Evolutionary conservation across 2,113 vertebrate species (phyloP).

Genomic region (Mobula birostris): DNA sequence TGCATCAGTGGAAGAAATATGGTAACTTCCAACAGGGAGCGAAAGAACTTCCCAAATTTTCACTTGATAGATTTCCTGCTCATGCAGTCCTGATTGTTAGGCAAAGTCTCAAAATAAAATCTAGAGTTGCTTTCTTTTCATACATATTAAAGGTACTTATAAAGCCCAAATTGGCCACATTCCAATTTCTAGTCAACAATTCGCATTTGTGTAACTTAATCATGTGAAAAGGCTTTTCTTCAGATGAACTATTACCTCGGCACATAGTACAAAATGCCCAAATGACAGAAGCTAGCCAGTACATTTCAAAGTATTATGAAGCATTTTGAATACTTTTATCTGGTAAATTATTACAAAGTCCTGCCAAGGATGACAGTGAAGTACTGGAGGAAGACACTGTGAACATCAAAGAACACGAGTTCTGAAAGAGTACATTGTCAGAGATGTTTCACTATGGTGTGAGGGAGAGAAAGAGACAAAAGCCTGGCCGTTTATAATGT

Average conservation of each 20-base stretch:
- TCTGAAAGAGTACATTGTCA: too few relatives aligned
- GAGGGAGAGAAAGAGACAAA: too few relatives aligned
- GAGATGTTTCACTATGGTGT: too few relatives aligned
- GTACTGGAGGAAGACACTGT: too few relatives aligned
- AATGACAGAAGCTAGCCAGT: background rate
- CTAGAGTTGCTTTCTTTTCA: background rate
- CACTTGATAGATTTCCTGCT: background rate
- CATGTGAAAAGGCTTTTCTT: background rate
- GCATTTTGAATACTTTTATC: background rate
- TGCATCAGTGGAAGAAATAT: background rate
- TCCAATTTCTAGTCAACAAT: background rate
- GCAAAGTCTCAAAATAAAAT: background rate
- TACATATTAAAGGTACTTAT: conserved; percentile 13
- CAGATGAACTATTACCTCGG: background rate
- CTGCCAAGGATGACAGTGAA: too few relatives aligned
- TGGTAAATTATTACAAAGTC: too few relatives aligned
- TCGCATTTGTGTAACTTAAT: background rate
- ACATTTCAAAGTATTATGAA: background rate
- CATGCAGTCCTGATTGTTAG: background rate
- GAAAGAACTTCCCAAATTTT: background rate
- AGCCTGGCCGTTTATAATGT: too few relatives aligned
- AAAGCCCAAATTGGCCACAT: background rate
- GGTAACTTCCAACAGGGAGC: background rate
- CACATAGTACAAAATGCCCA: background rate
- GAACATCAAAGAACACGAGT: too few relatives aligned